Evolutionary conservation across 2,797 vertebrate species (phyloP).

Genomic region (Pitangus sulphuratus): DNA sequence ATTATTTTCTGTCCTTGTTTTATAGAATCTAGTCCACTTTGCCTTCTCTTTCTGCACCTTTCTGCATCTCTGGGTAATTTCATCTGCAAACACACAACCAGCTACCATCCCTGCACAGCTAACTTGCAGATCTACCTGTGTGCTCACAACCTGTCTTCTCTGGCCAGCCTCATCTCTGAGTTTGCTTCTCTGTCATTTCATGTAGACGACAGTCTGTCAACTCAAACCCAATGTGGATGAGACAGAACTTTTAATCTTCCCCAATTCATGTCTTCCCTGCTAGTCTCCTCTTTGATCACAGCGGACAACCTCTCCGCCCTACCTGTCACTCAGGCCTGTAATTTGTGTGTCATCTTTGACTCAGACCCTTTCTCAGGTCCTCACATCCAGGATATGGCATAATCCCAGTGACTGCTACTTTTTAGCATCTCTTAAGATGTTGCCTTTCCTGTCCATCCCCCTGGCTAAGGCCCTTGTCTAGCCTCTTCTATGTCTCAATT

Average conservation of each 20-base stretch:
- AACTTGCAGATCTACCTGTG: neutral
- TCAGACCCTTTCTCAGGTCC: slow-evolving; percentile 1
- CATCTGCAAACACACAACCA: neutral
- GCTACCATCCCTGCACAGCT: accelerated
- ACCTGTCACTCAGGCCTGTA: slow-evolving; percentile 36
- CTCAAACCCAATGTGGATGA: neutral
- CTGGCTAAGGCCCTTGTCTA: neutral
- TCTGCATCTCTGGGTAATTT: neutral
- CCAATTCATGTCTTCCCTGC: neutral
- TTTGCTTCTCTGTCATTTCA: neutral
- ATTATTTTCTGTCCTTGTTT: neutral
- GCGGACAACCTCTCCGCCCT: neutral
- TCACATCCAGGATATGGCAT: neutral
- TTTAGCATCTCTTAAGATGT: neutral
- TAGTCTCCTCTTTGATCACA: slow-evolving; percentile 25
- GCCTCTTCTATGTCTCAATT: neutral
- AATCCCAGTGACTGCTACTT: slow-evolving; percentile 4
- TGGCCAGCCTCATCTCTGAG: neutral
- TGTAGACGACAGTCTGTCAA: slow-evolving; percentile 16
- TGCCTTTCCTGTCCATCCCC: neutral
- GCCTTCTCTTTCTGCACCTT: neutral
- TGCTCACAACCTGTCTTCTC: neutral
- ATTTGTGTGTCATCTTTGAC: slow-evolving; percentile 45
- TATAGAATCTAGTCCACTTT: neutral
- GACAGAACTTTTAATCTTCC: slow-evolving; percentile 62